Percentiles rank a stretch among this genome's conserved stretches.
phyloP scores from a whole-genome alignment of 1,140 invertebrate genomes.

The Panulirus ornatus region DNA sequence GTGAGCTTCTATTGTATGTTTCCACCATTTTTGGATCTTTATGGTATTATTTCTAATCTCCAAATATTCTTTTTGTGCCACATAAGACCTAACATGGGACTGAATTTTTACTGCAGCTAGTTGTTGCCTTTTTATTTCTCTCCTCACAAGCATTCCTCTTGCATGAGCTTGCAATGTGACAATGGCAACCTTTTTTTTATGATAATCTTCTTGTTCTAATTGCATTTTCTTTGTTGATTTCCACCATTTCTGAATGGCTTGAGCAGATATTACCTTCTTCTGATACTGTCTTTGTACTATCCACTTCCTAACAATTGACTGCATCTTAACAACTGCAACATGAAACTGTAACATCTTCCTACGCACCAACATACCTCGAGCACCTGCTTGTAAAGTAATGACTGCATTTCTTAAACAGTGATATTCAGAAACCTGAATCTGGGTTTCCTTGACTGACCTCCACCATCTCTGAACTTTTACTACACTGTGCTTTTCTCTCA shows the following conservation, averaged over 20 bases:
- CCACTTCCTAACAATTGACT: background rate
- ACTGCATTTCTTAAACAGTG: constrained; percentile 8
- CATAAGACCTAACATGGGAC: background rate
- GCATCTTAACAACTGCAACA: constrained; percentile 6
- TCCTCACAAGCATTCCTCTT: constrained; percentile 23
- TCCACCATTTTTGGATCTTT: constrained; percentile 35
- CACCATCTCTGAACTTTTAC: constrained; percentile 43
- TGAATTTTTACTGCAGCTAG: constrained; percentile 12
- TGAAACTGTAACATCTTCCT: background rate
- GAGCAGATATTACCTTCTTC: background rate
- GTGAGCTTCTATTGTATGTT: background rate
- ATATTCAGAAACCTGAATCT: background rate
- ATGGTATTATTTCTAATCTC: background rate
- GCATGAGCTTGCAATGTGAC: constrained; percentile 31
- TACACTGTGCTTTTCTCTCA: constrained; percentile 13
- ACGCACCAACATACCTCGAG: constrained; percentile 5
- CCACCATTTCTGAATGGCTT: constrained; percentile 32
- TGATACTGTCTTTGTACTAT: constrained; percentile 9
- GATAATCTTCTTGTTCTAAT: constrained; percentile 8
- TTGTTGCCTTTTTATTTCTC: background rate
- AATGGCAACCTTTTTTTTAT: background rate
- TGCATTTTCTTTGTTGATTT: background rate
- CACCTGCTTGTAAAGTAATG: constrained; percentile 38
- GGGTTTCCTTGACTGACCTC: background rate
- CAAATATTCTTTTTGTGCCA: background rate